Conservation (phyloP, 1,140 invertebrate species). For the Hylyphantes graminicola region DNA sequence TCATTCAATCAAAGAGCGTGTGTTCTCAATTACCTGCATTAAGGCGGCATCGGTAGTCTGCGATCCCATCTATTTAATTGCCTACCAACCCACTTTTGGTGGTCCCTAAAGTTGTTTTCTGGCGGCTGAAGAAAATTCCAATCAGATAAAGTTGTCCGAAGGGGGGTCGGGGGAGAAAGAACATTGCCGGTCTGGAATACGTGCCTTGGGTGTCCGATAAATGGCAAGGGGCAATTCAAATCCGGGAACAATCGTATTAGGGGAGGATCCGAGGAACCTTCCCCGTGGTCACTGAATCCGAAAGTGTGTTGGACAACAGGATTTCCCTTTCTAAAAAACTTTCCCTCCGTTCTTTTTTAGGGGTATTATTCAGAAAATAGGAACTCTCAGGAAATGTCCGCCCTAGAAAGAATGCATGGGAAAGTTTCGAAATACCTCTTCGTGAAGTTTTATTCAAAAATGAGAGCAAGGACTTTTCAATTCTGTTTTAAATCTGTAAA, state of each 20-base stretch:
- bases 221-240: constrained; percentile 24
- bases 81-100: constrained; percentile 9
- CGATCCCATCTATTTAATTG: constrained; percentile 57
- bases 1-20: constrained; percentile 55
- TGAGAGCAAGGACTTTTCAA: too few species aligned
- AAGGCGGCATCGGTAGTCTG: neutral
- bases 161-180: neutral
- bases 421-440: too few species aligned
- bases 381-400: too few species aligned
- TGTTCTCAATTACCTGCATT: constrained; percentile 55
- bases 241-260: constrained; percentile 38
- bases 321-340: too few species aligned
- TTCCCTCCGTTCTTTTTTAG: too few species aligned
- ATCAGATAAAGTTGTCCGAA: constrained; percentile 54
- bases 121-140: constrained; percentile 45
- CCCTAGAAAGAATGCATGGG: too few species aligned
- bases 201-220: constrained; percentile 31
- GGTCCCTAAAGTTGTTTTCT: constrained; percentile 40
- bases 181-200: constrained; percentile 30
- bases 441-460: too few species aligned
- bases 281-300: neutral
- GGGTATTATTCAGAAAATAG: too few species aligned
- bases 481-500: too few species aligned
- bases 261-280: neutral
- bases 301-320: neutral